Base-by-base conservation (phyloP, 53 echinoderm and acorn worm genomes). In the Holothuria scabra region DNA sequence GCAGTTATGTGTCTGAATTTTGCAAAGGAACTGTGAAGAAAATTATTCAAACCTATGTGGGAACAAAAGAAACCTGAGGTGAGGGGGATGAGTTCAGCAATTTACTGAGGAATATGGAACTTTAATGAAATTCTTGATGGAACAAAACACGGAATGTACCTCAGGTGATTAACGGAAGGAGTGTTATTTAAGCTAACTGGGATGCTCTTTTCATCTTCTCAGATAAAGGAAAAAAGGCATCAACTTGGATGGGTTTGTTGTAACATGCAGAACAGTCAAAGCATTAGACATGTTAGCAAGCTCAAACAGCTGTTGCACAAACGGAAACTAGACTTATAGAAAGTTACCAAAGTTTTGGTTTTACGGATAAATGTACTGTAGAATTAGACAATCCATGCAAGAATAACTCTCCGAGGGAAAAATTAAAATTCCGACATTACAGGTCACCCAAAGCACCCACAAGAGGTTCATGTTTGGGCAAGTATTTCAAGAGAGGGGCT, bases 271-370 rank as follows among this genome's bases (percentile, higher is more conserved):
- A 60, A 61, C 2, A 46, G 76, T 6, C 88, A 83, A 63, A 59
- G 80, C 34, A 88, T 88, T 34, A 35, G 83, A 29, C 66, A 71
- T 29, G 38, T 44, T n/a, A 83, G 83, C 83, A 75, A 59, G 12
- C 23, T 66, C 0, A 59, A 65, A 24, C 48, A 66, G 21, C 62
- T 86, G 28, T 44, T 66, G 5, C 74, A 74, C 55, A 80, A 46
- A 0, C 19, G 74, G 8, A 30, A 60, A 22, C 46, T 25, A 33
- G 67, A n/a, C 70, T 22, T 52, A 25, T 4, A 8, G 69, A 80
- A 21, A 22, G 18, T 5, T 80, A 34, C 60, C 18, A 30, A 18
- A 60, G 59, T 22, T 32, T 83, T 32, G 70, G 72, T 35, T 88
- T 82, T 30, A 83, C 71, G 0, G 83, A 88, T 25, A 65, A 83